Percentiles rank a stretch among this genome's conserved stretches.
Evolutionary conservation across 2,888 invertebrate species (phyloP).

Genomic region (Choreutis nemorana): DNA sequence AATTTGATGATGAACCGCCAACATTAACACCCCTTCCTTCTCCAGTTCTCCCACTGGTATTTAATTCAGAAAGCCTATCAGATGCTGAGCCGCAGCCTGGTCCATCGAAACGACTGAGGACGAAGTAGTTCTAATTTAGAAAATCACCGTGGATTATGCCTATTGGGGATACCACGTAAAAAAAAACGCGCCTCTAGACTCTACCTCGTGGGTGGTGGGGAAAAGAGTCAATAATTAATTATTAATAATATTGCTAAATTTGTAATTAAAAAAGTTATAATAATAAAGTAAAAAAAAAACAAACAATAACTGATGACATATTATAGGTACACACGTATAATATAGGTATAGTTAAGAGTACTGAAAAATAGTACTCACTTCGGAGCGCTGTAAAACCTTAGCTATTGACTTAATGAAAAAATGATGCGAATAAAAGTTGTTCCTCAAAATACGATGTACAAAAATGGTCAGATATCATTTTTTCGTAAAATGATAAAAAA

Average conservation of each 20-base stretch:
- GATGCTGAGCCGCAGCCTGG: slow-evolving; percentile 5
- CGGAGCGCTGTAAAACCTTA: too few relatives aligned
- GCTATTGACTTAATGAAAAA: too few relatives aligned
- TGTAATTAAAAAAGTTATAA: too few relatives aligned
- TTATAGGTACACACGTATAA: too few relatives aligned
- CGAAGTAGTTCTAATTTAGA: slow-evolving; percentile 1
- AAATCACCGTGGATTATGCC: slow-evolving; percentile 2
- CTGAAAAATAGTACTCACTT: too few relatives aligned
- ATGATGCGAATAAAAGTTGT: too few relatives aligned
- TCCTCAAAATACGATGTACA: too few relatives aligned
- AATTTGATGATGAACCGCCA: slow-evolving; percentile 2
- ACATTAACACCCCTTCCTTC: slow-evolving; percentile 4
- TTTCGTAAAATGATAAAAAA: background rate
- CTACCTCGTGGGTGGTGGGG: slow-evolving; percentile 1
- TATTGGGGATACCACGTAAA: slow-evolving; percentile 2
- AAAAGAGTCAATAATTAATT: slow-evolving; percentile 1
- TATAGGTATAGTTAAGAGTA: too few relatives aligned
- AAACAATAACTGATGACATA: too few relatives aligned
- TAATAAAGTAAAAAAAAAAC: too few relatives aligned
- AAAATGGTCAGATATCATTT: too few relatives aligned
- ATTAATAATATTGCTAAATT: too few relatives aligned
- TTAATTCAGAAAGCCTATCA: slow-evolving; percentile 4
- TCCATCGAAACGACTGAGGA: slow-evolving; percentile 5
- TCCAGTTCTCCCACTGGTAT: slow-evolving; percentile 4
- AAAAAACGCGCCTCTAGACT: slow-evolving; percentile 2